Evolutionary conservation across 2,797 vertebrate species (phyloP).

Genomic region (Cetoscarus ocellatus): DNA sequence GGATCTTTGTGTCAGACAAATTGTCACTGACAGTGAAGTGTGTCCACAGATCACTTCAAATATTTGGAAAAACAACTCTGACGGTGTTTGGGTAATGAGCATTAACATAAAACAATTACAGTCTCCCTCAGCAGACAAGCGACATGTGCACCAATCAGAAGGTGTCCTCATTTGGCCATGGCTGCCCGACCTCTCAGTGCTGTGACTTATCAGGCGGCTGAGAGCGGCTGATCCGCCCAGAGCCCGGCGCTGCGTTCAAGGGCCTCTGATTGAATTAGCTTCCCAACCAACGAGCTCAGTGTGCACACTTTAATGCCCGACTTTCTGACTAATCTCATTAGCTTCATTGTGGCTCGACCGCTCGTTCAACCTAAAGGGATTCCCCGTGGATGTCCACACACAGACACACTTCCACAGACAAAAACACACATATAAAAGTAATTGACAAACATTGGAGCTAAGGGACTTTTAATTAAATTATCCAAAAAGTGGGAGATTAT

Average conservation of each 20-base stretch:
- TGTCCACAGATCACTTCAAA: too few relatives aligned
- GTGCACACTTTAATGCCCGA: slow-evolving; percentile 63
- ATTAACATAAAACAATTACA: not conserved
- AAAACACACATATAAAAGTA: not conserved
- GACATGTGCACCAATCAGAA: slow-evolving; percentile 1
- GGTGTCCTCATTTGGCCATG: slow-evolving; percentile 9
- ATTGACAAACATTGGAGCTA: not conserved
- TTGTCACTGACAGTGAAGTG: too few relatives aligned
- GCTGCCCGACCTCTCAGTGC: slow-evolving; percentile 26
- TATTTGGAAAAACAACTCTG: too few relatives aligned
- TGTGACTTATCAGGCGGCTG: slow-evolving; percentile 13
- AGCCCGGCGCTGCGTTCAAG: slow-evolving; percentile 24
- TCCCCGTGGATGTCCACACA: slow-evolving; percentile 6
- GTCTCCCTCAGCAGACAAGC: not conserved
- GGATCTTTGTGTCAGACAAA: not conserved
- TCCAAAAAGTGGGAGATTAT: slow-evolving; percentile 1
- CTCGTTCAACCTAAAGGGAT: slow-evolving; percentile 40
- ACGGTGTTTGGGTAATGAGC: not conserved
- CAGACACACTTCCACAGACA: not conserved
- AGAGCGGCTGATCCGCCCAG: slow-evolving; percentile 45
- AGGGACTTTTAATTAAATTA: slow-evolving; percentile 19
- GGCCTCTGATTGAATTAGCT: slow-evolving; percentile 59
- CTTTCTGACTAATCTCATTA: slow-evolving; percentile 61
- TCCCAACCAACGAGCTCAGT: slow-evolving; percentile 39
- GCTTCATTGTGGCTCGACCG: slow-evolving; percentile 34